Conservation (phyloP, 2,113 vertebrate species). For the Pipa parva region DNA sequence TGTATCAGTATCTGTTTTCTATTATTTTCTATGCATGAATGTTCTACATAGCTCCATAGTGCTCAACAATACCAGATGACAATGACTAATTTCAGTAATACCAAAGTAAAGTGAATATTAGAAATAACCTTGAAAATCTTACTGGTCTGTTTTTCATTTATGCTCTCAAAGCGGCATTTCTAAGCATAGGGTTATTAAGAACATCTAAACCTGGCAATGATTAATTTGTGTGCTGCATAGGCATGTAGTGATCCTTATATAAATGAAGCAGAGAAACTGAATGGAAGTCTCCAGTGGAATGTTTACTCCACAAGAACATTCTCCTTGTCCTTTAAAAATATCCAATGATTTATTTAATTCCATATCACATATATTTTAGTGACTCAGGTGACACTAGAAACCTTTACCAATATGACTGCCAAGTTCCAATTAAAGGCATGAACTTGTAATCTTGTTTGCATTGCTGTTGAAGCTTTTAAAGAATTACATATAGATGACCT, state of each 20-base stretch:
- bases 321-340: slow-evolving; percentile 26
- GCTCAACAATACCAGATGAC: too few relatives aligned
- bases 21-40: too few relatives aligned
- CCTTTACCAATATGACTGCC: background rate
- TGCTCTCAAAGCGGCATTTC: too few relatives aligned
- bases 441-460: background rate
- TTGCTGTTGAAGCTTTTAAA: slow-evolving; percentile 11
- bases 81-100: too few relatives aligned
- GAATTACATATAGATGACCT: slow-evolving; percentile 2
- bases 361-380: slow-evolving; percentile 5
- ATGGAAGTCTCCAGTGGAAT: background rate
- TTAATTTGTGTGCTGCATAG: slow-evolving; percentile 20
- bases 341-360: slow-evolving; percentile 38
- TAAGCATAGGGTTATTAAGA: slow-evolving; percentile 28
- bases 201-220: slow-evolving; percentile 41
- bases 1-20: too few relatives aligned
- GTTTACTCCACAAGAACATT: background rate
- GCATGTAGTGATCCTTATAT: slow-evolving; percentile 25
- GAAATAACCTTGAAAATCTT: too few relatives aligned
- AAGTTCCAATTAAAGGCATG: slow-evolving; percentile 3
- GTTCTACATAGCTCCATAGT: too few relatives aligned
- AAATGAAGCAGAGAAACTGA: background rate
- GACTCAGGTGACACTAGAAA: background rate
- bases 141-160: too few relatives aligned
- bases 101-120: too few relatives aligned